phyloP scores from a whole-genome alignment of 2,797 vertebrate species.

The Setipinna tenuifilis region DNA sequence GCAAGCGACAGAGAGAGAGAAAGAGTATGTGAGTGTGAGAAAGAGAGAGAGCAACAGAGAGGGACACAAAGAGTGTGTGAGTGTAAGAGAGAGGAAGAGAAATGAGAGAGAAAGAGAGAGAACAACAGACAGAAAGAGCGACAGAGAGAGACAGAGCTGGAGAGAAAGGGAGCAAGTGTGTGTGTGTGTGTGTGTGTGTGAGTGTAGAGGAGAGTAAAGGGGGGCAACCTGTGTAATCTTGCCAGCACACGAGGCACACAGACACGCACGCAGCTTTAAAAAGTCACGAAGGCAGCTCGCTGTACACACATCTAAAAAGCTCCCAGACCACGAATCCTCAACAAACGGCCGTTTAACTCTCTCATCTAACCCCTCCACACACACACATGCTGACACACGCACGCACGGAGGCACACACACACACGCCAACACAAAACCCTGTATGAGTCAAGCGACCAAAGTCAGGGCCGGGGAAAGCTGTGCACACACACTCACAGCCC shows the following conservation, averaged over 20 bases:
- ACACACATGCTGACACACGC: neutral
- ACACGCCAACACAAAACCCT: slow-evolving; percentile 46
- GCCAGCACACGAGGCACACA: slow-evolving; percentile 66
- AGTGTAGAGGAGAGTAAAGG: slow-evolving; percentile 62
- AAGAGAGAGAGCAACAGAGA: neutral
- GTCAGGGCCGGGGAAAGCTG: neutral
- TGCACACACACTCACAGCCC: neutral
- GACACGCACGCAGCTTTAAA: slow-evolving; percentile 64
- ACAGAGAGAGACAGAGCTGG: neutral
- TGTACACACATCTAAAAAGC: slow-evolving; percentile 51
- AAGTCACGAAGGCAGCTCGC: slow-evolving; percentile 57
- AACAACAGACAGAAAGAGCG: neutral
- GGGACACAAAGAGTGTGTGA: slow-evolving; percentile 44
- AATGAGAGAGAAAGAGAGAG: neutral
- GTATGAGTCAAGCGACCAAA: slow-evolving; percentile 40
- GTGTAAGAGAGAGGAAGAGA: slow-evolving; percentile 40
- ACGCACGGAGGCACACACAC: slow-evolving; percentile 39
- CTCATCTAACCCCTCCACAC: slow-evolving; percentile 17
- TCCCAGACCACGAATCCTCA: slow-evolving; percentile 28
- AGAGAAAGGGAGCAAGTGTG: slow-evolving; percentile 23
- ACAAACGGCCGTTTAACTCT: slow-evolving; percentile 4
- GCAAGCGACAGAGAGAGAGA: neutral
- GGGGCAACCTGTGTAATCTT: slow-evolving; percentile 65
- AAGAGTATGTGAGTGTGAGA: too few relatives aligned
- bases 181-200: slow-evolving; percentile 48